Percentiles rank a stretch among this genome's conserved stretches.
Evolutionary conservation across 2,888 invertebrate genomes (phyloP).

Genomic region (Apodemia mormo): DNA sequence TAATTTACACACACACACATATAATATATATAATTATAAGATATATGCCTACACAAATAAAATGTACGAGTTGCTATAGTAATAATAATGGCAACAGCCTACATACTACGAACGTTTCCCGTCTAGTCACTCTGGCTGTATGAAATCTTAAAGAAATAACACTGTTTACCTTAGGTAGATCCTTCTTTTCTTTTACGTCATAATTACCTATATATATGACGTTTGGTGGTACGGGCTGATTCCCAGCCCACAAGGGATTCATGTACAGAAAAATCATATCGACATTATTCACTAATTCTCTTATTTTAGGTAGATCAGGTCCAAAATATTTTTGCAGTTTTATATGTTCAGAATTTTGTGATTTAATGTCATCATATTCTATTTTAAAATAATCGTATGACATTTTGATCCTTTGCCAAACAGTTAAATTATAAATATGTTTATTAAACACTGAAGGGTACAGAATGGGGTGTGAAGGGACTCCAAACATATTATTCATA

Average conservation of each 20-base stretch:
- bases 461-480: constrained; percentile 44
- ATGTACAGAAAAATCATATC: constrained; percentile 47
- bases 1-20: too few species aligned
- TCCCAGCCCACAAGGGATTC: constrained; percentile 46
- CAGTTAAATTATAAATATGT: constrained; percentile 41
- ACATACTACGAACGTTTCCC: too few species aligned
- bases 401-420: constrained; percentile 44
- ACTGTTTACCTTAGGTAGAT: too few species aligned
- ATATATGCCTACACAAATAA: too few species aligned
- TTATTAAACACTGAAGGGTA: constrained; percentile 41
- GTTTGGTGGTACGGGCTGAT: constrained; percentile 46
- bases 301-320: constrained; percentile 36
- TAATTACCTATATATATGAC: constrained; percentile 42
- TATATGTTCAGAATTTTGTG: constrained; percentile 29
- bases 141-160: too few species aligned
- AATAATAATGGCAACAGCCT: too few species aligned
- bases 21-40: too few species aligned
- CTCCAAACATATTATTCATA: constrained; percentile 40
- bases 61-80: too few species aligned
- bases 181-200: too few species aligned
- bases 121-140: too few species aligned
- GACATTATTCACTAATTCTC: constrained; percentile 43
- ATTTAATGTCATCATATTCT: not conserved
- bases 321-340: constrained; percentile 40
- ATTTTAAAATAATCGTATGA: constrained; percentile 28